A percentile compares a stretch with the other conserved stretches of the same genome.
phyloP scores from a whole-genome alignment of 2,888 invertebrate species.

The Boloria euphrosyne region DNA sequence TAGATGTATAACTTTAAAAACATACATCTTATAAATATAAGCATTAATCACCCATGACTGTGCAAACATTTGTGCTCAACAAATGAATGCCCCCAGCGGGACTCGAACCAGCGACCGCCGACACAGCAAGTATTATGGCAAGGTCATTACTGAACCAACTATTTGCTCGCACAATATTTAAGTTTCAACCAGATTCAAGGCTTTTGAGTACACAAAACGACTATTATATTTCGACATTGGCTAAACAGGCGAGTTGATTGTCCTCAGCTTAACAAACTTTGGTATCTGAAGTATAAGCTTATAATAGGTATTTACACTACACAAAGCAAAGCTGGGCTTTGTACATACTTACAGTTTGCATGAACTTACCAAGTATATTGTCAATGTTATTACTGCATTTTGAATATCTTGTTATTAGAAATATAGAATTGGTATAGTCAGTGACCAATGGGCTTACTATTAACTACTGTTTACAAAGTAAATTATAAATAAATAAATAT shows the following conservation, averaged over 20 bases:
- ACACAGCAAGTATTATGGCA: no score
- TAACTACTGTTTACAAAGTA: no score
- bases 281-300: constrained; percentile 5
- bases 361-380: constrained; percentile 17
- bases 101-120: no score
- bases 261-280: constrained; percentile 20
- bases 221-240: constrained; percentile 1
- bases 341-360: constrained; percentile 6
- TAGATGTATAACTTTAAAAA: no score
- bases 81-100: no score
- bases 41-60: no score
- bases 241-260: constrained; percentile 4
- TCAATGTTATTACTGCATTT: background rate
- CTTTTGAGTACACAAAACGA: constrained; percentile 1
- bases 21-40: no score
- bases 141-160: no score
- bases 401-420: background rate
- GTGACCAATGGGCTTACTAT: no score
- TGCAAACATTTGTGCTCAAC: no score
- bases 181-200: constrained; percentile 1
- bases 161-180: background rate
- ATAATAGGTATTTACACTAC: constrained; percentile 10
- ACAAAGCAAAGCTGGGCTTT: constrained; percentile 4
- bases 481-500: no score
- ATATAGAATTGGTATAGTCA: no score